A percentile compares a stretch with the other conserved stretches of the same genome.
phyloP scores from a whole-genome alignment of 2,113 vertebrate species.

The Caracal caracal region DNA sequence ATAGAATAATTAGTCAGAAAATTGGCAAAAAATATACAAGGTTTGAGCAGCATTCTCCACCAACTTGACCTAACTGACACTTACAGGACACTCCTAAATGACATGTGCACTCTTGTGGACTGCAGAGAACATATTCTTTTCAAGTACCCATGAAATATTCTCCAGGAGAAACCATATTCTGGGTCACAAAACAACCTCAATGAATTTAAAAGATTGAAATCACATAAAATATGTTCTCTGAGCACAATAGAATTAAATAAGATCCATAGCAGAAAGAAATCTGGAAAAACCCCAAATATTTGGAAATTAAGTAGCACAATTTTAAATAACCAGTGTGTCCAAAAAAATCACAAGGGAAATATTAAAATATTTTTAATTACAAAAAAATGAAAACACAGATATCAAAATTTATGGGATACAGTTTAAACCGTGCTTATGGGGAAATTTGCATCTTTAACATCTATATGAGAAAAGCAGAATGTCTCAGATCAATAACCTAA shows the following conservation, averaged over 20 bases:
- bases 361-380: neutral
- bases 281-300: neutral
- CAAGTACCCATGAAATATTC: neutral
- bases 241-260: neutral
- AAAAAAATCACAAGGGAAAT: neutral
- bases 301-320: neutral
- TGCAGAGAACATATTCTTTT: neutral
- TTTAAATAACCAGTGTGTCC: neutral
- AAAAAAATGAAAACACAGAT: neutral
- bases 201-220: neutral
- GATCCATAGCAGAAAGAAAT: neutral
- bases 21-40: neutral
- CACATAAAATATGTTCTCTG: neutral
- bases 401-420: neutral
- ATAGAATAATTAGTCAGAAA: neutral
- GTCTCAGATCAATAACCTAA: neutral
- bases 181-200: neutral
- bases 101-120: neutral
- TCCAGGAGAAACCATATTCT: neutral
- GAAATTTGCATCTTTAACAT: neutral
- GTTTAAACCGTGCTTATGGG: rapidly evolving
- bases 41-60: neutral
- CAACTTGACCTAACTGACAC: neutral
- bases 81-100: neutral
- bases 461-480: neutral